Evolutionary conservation across 2,113 vertebrate species (phyloP).

Genomic region (Pionites leucogaster): DNA sequence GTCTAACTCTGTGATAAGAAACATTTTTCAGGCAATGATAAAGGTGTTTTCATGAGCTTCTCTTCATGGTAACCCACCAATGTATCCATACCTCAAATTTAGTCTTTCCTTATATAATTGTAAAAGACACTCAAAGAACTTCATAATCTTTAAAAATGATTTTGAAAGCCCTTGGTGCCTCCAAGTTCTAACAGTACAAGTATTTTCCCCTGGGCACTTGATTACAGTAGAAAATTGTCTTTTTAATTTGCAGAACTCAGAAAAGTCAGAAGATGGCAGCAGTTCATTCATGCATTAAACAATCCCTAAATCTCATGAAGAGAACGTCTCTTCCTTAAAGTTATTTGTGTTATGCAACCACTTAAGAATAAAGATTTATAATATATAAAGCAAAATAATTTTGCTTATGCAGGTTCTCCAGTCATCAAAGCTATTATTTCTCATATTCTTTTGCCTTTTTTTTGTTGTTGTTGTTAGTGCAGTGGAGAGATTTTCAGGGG

Average conservation of each 20-base stretch:
- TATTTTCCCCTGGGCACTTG: slow-evolving; percentile 33
- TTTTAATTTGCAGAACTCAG: slow-evolving; percentile 67
- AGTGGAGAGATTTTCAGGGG: not conserved
- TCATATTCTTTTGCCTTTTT: not conserved
- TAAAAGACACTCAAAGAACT: not conserved
- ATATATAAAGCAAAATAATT: slow-evolving; percentile 18
- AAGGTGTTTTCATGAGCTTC: not conserved
- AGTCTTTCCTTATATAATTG: not conserved
- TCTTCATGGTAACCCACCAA: not conserved
- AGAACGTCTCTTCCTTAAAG: slow-evolving; percentile 45
- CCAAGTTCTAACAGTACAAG: not conserved
- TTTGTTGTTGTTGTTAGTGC: not conserved
- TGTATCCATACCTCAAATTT: not conserved
- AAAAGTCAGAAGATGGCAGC: slow-evolving; percentile 73
- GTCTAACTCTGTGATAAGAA: not conserved
- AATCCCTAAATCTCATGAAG: slow-evolving; percentile 26
- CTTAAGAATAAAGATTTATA: slow-evolving; percentile 3
- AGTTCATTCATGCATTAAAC: slow-evolving; percentile 69
- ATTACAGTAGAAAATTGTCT: slow-evolving; percentile 26
- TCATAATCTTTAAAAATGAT: not conserved
- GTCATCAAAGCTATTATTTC: not conserved
- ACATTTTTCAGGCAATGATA: not conserved
- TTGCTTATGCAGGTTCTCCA: not conserved
- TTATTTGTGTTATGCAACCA: slow-evolving; percentile 34
- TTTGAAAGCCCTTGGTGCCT: not conserved